Base-by-base conservation (phyloP, 2,113 vertebrate genomes). In the Charadrius vociferus region DNA sequence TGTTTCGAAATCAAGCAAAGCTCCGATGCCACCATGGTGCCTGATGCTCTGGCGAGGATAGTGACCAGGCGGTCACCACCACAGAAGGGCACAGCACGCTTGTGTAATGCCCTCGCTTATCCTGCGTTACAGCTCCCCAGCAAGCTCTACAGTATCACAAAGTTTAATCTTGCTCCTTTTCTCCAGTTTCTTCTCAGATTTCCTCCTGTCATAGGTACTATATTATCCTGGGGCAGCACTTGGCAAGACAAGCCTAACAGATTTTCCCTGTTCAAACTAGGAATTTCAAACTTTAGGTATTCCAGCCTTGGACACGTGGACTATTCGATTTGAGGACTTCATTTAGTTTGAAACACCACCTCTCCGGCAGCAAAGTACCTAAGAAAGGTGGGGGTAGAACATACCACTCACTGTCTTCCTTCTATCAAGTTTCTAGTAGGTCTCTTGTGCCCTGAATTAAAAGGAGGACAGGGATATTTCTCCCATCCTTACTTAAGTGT, bases 1-100 rank as follows among this genome's bases (percentile, higher is more conserved):
- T 5, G 1, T 47, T 86, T 73, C 2, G 5, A 83, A 87, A 65
- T 10, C 15, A 43, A 65, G 29, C 14, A 58, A 71, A 71, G 27
- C 21, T 63, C 39, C 0, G 0, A 32, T 53, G 32, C 9, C 22
- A 52, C 29, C 0, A 0, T 56, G 22, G 26, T 65, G 20, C 14
- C 58, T 73, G 88, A 47, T 70, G 55, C 30, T 66, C 49, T 72
- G 37, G n/a, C 0, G 0, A 83, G 17, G 49, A 52, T 5, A 55
- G 39, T 3, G 62, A 14, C 37, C 53, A 53, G 34, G 10, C 4
- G 3, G 36, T 43, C 37, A 9, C 62, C 47, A 24, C n/a, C 37
- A 32, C 27, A 67, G 58, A 55, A 83, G 29, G 37, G 20, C 9
- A 24, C 32, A 34, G 20, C 26, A 58, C 1, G 0, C 10, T 17